Percentiles rank a stretch among this genome's conserved stretches.
Conservation (phyloP, 2,113 vertebrate genomes). For the Lethenteron reissneri region DNA sequence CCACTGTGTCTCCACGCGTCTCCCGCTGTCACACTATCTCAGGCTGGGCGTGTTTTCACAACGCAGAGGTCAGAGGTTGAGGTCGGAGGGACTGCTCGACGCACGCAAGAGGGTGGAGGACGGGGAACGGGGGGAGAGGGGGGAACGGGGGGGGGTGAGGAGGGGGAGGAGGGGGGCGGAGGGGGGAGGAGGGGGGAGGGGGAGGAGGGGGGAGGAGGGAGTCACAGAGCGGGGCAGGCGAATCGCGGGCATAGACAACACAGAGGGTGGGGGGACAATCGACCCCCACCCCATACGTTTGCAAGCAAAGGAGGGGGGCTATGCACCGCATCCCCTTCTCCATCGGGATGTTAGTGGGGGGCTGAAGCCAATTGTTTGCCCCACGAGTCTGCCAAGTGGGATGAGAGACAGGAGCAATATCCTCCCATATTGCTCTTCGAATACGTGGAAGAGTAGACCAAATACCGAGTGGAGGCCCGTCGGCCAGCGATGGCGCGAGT, state of each 20-base stretch:
- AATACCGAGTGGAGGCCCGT: neutral
- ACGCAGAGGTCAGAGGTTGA: too few relatives aligned
- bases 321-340: too few relatives aligned
- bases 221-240: neutral
- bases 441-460: neutral
- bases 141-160: neutral
- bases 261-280: neutral
- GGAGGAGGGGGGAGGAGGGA: neutral
- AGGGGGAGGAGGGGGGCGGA: neutral
- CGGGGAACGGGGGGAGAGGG: neutral
- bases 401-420: neutral
- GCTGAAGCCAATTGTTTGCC: neutral
- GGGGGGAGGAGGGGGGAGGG: neutral
- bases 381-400: neutral
- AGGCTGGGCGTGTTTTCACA: too few relatives aligned
- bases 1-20: too few relatives aligned
- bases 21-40: too few relatives aligned
- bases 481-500: neutral
- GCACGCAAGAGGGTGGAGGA: neutral
- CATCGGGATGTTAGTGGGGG: neutral
- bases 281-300: neutral
- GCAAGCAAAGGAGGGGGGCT: neutral
- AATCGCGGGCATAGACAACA: neutral
- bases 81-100: neutral
- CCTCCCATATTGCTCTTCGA: neutral